Evolutionary conservation across 2,113 vertebrate genomes (phyloP).

Genomic region (Crotalus helleri): DNA sequence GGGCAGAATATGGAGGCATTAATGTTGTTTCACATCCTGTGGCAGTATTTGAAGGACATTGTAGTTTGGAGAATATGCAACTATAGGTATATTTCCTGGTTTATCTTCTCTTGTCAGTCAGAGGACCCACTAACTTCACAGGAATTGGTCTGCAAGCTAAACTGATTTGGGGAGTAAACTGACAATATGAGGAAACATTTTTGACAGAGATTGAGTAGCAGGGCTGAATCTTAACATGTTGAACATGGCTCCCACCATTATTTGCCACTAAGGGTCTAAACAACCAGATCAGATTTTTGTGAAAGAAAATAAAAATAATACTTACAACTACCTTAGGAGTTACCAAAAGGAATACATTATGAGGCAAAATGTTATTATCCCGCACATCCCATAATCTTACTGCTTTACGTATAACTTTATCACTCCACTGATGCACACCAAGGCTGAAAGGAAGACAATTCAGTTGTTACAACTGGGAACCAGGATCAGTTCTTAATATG

Average conservation of each 20-base stretch:
- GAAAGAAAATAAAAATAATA: conserved; percentile 24
- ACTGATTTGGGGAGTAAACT: background rate
- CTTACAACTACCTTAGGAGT: conserved; percentile 92
- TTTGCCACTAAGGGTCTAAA: background rate
- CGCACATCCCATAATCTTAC: conserved; percentile 84
- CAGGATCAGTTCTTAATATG: background rate
- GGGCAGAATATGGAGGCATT: background rate
- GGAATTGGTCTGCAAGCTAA: background rate
- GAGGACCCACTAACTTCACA: background rate
- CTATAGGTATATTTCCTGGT: background rate
- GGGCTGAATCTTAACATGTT: background rate
- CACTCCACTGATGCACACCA: conserved; percentile 96
- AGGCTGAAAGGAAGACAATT: conserved; percentile 72
- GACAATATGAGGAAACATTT: background rate
- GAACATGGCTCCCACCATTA: background rate
- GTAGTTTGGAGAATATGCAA: no score
- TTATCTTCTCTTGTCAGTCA: background rate
- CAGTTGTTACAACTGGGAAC: conserved; percentile 21
- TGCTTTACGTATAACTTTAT: conserved; percentile 79
- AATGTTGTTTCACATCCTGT: background rate
- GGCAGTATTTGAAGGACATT: background rate
- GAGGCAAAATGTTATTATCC: conserved; percentile 78
- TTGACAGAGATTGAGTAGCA: background rate
- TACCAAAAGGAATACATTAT: conserved; percentile 85
- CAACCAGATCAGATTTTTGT: background rate